Conservation (phyloP, 2,797 vertebrate genomes). For the Carapus acus region DNA sequence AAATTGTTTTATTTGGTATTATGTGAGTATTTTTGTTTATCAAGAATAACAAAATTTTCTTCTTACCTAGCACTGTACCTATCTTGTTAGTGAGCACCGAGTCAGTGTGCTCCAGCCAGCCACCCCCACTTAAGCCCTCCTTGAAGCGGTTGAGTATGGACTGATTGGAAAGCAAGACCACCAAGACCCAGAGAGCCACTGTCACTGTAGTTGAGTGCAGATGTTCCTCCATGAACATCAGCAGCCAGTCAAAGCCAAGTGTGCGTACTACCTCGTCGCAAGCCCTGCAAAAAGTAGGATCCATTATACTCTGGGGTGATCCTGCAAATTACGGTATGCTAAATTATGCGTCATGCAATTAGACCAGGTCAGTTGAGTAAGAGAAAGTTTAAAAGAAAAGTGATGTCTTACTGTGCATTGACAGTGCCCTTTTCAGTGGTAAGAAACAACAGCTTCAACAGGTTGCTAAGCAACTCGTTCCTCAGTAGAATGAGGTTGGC, state of each 20-base stretch:
- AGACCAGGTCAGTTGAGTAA: no score
- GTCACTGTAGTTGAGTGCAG: conserved; percentile 92
- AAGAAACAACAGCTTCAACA: conserved; percentile 88
- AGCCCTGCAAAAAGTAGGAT: conserved; percentile 83
- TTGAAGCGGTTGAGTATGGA: conserved; percentile 89
- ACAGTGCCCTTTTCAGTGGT: conserved; percentile 91
- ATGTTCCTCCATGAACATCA: conserved; percentile 98
- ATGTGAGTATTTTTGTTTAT: no score
- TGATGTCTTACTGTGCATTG: conserved; percentile 84
- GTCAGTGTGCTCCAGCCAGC: conserved; percentile 98
- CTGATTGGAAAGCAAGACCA: conserved; percentile 90
- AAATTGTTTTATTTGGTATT: no score
- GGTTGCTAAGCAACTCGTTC: conserved; percentile 90
- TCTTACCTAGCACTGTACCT: conserved; percentile 92
- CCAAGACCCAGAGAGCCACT: conserved; percentile 89
- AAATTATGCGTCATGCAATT: no score
- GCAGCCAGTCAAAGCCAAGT: conserved; percentile 93
- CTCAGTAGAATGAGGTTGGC: conserved; percentile 91
- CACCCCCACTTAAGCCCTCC: conserved; percentile 90
- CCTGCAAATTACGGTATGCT: no score
- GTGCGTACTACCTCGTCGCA: conserved; percentile 92
- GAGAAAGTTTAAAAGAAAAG: background rate
- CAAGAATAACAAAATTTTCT: no score
- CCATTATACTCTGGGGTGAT: no score
- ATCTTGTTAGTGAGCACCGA: conserved; percentile 97